These are phyloP conservation scores for Petrolisthes cinctipes DNA, from an alignment of 2,888 invertebrate genomes.

Conservation along the genomic window DNA sequence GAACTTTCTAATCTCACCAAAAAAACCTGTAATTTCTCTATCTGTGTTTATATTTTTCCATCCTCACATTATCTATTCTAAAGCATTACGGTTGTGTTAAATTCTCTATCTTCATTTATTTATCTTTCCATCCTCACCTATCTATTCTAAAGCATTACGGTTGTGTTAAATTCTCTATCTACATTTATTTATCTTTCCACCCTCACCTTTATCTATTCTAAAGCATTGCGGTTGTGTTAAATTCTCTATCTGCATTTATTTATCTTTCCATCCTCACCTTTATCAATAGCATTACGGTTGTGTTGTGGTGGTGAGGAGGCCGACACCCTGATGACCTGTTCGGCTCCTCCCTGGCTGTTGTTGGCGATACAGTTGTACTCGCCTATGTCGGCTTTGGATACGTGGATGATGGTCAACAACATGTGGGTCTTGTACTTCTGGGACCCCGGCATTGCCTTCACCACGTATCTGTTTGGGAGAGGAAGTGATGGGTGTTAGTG, in stretches of 20 bases:
- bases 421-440: slow-evolving; percentile 63
- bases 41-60: too few relatives aligned
- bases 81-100: not conserved
- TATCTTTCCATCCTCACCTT: slow-evolving; percentile 40
- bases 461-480: slow-evolving; percentile 49
- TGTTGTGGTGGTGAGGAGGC: slow-evolving; percentile 44
- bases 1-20: too few relatives aligned
- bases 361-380: slow-evolving; percentile 65
- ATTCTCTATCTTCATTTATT: not conserved
- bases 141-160: not conserved
- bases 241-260: not conserved
- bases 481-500: not conserved
- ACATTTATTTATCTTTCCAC: too few relatives aligned
- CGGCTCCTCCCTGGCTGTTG: slow-evolving; percentile 65
- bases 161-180: too few relatives aligned
- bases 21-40: too few relatives aligned
- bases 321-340: slow-evolving; percentile 61
- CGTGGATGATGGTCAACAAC: slow-evolving; percentile 55
- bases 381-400: slow-evolving; percentile 56
- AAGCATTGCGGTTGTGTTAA: too few relatives aligned
- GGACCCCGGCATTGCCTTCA: slow-evolving; percentile 45
- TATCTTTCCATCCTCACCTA: not conserved
- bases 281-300: slow-evolving; percentile 57
- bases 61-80: too few relatives aligned
- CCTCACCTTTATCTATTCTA: too few relatives aligned